Base-by-base conservation (phyloP, 2,888 invertebrate species). In the Torymus aiolomorphi region DNA sequence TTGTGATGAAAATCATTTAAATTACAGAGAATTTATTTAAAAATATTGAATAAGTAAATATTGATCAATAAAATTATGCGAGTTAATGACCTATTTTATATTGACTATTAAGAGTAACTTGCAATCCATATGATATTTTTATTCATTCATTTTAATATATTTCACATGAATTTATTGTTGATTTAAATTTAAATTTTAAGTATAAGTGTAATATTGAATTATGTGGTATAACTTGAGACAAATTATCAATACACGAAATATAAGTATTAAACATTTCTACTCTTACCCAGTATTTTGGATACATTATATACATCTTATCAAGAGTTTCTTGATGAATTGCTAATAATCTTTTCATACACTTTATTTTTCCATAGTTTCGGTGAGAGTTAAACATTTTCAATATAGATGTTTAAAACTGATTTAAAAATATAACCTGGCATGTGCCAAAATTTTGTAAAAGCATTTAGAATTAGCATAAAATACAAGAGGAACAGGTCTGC, bases 321-420 rank as follows among this genome's bases (percentile, higher is more conserved):
- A 85, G 24, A 10, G 84, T 80, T 76, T 83, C 75, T 61, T 83
- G 82, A 12, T 84, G 83, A 63, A 84, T 83, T 74, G 82, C 80
- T 16, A 83, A 63, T 24, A 84, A 79, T 73, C 84, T 78, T 61
- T 73, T 80, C 65, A 80, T 83, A 79, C 84, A 85, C 81, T 85
- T 86, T 71, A 84, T 84, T 42, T 65, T 83, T 66, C 84, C 83
- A 79, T 84, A 85, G 83, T 83, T 80, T 80, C 83, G 81, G 73
- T 84, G 80, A 11, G 82, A 82, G 76, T 84, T 79, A 51, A 85
- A 78, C 86, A 88, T 87, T 67, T 82, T 82, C 12, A n/a, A 65
- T 18, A 31, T 10, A 57, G 52, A 59, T 57, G 31, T 8, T 31
- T 52, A 56, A 18, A 62, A 74, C 20, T 54, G 0, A 73, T 54